Conservation (phyloP, 2,113 vertebrate genomes). For the Stegostoma tigrinum region DNA sequence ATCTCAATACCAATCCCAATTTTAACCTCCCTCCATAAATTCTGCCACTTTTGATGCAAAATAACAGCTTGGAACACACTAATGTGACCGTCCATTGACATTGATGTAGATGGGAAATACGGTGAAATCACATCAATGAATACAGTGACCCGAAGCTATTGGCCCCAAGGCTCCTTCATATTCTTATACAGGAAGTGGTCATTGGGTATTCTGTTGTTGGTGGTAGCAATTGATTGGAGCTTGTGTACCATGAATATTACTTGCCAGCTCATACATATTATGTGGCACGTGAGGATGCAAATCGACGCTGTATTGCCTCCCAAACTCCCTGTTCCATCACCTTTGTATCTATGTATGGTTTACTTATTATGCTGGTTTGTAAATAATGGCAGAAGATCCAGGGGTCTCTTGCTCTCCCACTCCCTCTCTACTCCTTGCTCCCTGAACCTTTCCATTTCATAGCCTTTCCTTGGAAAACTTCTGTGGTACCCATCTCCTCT, state of each 20-base stretch:
- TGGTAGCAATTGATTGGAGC: background rate
- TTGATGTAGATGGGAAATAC: background rate
- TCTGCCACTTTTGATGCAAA: background rate
- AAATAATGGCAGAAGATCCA: background rate
- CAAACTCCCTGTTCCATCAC: background rate
- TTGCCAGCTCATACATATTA: background rate
- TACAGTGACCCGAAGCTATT: background rate
- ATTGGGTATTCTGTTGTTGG: background rate
- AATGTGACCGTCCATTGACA: background rate
- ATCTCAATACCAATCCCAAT: background rate
- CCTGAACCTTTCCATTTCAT: background rate
- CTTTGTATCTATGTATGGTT: background rate
- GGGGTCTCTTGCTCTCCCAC: too few relatives aligned
- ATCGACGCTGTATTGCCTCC: background rate
- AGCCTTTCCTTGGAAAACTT: background rate
- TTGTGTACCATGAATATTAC: background rate
- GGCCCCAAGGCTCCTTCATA: background rate
- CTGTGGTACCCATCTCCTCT: background rate
- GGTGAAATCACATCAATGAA: background rate
- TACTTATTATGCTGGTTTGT: background rate
- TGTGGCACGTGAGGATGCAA: background rate
- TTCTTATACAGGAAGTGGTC: background rate
- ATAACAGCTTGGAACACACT: background rate
- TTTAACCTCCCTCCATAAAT: background rate
- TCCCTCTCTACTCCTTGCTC: too few relatives aligned